Conservation (phyloP, 2,888 invertebrate genomes). For the Eumerus sabulonum region DNA sequence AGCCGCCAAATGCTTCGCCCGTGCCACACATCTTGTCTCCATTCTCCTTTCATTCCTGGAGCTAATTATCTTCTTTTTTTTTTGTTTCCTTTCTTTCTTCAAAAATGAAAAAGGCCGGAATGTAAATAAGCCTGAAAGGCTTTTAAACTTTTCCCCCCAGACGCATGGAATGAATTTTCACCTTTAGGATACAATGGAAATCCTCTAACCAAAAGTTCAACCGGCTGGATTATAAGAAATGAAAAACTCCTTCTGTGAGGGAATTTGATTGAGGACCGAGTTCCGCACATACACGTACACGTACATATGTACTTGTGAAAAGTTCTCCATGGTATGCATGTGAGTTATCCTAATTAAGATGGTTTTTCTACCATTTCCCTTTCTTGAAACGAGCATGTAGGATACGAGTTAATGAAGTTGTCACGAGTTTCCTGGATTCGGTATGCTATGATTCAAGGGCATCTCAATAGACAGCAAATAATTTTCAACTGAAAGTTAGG, state of each 20-base stretch:
- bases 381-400: no score
- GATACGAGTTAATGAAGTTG: neutral
- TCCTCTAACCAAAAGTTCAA: conserved; percentile 26
- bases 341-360: conserved; percentile 42
- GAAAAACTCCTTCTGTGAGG: conserved; percentile 3
- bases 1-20: no score
- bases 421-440: neutral
- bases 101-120: neutral
- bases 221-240: conserved; percentile 34
- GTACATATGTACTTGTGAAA: conserved; percentile 33
- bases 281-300: conserved; percentile 4
- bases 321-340: conserved; percentile 17
- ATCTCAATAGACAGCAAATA: no score
- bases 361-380: neutral
- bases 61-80: conserved; percentile 35
- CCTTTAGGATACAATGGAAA: conserved; percentile 20
- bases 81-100: no score
- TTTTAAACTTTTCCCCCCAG: conserved; percentile 15
- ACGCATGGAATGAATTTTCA: conserved; percentile 22
- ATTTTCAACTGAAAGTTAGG: no score
- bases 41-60: conserved; percentile 15
- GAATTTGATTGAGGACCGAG: neutral
- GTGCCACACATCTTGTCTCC: neutral
- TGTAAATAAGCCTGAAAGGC: conserved; percentile 34
- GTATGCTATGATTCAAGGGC: neutral